phyloP scores from a whole-genome alignment of 2,113 vertebrate species.

The Malurus elegans region DNA sequence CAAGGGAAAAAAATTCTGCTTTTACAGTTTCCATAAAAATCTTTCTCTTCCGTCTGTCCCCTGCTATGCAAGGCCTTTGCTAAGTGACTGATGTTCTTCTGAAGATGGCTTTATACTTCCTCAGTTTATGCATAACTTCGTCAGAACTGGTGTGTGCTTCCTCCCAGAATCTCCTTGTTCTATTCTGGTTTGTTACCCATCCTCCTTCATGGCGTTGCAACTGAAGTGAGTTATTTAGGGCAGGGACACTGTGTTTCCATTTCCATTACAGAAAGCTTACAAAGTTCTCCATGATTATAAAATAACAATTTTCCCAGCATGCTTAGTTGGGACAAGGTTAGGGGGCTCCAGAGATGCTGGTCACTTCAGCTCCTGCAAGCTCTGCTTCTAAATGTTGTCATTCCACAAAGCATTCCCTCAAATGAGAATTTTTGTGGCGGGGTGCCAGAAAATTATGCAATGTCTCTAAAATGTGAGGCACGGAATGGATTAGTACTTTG shows the following conservation, averaged over 20 bases:
- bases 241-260: neutral
- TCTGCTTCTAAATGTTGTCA: neutral
- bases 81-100: neutral
- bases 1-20: fast-evolving
- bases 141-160: neutral
- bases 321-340: neutral
- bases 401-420: slow-evolving; percentile 11
- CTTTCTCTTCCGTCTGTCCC: neutral
- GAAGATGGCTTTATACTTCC: neutral
- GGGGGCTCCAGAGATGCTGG: neutral
- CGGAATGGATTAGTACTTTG: neutral
- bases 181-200: neutral
- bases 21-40: neutral
- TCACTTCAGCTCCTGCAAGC: neutral
- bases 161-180: neutral
- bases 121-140: neutral
- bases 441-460: slow-evolving; percentile 30
- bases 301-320: neutral
- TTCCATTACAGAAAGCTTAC: neutral
- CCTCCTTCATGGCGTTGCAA: neutral
- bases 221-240: slow-evolving; percentile 13
- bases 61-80: neutral
- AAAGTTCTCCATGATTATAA: neutral
- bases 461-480: slow-evolving; percentile 18
- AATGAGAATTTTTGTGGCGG: neutral